These are phyloP conservation scores for Coregonus suidteri DNA, from an alignment of 2,797 vertebrate species.

Conservation along the genomic window DNA sequence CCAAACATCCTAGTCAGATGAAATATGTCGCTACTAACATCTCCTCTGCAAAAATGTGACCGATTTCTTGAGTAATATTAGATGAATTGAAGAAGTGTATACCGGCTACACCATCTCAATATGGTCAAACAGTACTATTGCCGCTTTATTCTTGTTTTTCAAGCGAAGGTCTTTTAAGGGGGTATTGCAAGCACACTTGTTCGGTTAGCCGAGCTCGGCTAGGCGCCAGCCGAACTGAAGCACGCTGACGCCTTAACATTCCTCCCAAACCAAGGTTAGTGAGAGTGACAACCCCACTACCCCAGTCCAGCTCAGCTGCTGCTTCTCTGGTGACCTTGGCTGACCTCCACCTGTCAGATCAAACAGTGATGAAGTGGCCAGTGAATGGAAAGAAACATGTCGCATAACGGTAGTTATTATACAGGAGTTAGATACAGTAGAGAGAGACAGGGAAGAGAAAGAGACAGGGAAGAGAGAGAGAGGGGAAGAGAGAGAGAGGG, in stretches of 20 bases:
- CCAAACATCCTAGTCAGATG: too few species aligned
- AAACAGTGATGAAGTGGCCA: conserved; percentile 36
- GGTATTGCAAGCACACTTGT: too few species aligned
- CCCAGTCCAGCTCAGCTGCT: not conserved
- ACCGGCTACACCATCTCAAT: too few species aligned
- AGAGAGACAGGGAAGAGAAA: not conserved
- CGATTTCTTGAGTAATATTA: too few species aligned
- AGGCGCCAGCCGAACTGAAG: too few species aligned
- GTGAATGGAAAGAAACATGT: conserved; percentile 18
- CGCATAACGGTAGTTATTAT: conserved; percentile 15
- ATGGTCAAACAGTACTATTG: too few species aligned
- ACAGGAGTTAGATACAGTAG: not conserved
- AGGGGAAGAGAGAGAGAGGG: not conserved
- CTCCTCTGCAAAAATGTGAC: too few species aligned
- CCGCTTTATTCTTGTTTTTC: too few species aligned
- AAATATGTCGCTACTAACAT: too few species aligned
- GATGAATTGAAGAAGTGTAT: too few species aligned
- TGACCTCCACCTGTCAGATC: conserved; percentile 22
- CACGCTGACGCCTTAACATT: not conserved
- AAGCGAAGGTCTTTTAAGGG: too few species aligned
- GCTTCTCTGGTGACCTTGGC: conserved; percentile 24
- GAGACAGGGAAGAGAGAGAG: not conserved
- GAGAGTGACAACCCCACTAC: not conserved
- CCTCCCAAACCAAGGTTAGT: conserved; percentile 7
- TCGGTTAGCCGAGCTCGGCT: too few species aligned